Evolutionary conservation across 2,113 vertebrate species (phyloP).

Genomic region (Spea bombifrons): DNA sequence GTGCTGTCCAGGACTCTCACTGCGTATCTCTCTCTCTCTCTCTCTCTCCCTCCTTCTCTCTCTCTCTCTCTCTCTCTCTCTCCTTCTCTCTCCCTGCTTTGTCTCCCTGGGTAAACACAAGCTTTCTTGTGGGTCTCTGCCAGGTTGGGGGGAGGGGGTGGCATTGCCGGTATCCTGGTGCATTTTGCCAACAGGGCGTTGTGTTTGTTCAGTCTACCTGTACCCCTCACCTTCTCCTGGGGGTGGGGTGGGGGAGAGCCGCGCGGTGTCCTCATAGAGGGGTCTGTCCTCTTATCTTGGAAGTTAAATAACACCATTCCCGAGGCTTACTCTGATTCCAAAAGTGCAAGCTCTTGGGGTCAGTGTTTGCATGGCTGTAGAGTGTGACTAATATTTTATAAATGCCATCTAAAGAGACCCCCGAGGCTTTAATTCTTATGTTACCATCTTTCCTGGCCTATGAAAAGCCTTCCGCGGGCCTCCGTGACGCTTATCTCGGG

Average conservation of each 20-base stretch:
- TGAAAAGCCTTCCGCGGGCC: no score
- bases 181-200: constrained; percentile 25
- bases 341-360: no score
- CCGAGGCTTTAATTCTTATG: no score
- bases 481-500: no score
- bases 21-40: background rate
- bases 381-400: no score
- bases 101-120: constrained; percentile 60
- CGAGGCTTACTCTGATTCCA: no score
- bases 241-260: background rate
- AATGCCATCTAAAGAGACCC: no score
- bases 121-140: constrained; percentile 48
- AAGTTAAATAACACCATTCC: no score
- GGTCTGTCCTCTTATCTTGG: no score
- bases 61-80: background rate
- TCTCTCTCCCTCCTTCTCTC: background rate
- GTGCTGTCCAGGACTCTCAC: background rate
- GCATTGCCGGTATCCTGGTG: constrained; percentile 39
- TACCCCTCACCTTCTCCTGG: constrained; percentile 24
- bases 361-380: no score
- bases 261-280: no score
- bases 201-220: constrained; percentile 14
- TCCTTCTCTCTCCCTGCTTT: background rate
- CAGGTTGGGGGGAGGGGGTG: constrained; percentile 31
- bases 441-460: no score